Evolutionary conservation across 2,888 invertebrate genomes (phyloP).

Genomic region (Coelopa pilipes): DNA sequence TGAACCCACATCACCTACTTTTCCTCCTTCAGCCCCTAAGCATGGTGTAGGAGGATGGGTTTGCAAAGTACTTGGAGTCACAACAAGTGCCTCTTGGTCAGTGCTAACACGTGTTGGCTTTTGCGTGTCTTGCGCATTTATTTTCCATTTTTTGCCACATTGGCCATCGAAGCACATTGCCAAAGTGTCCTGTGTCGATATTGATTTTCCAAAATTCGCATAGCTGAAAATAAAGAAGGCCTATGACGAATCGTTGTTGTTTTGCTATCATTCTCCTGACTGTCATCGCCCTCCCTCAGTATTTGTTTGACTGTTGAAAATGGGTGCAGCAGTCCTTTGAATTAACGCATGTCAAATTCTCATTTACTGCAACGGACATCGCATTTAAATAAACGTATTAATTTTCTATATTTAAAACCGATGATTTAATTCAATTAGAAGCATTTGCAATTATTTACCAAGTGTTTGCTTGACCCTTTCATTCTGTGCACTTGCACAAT

Average conservation of each 20-base stretch:
- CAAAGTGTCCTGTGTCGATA: neutral
- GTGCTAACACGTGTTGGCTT: neutral
- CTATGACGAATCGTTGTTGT: neutral
- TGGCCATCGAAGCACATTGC: neutral
- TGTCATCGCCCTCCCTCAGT: neutral
- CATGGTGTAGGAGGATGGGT: neutral
- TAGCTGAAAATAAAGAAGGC: neutral
- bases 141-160: neutral
- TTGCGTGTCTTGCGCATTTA: constrained; percentile 32
- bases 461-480: neutral
- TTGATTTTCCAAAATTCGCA: constrained; percentile 16
- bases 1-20: constrained; percentile 22
- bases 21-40: neutral
- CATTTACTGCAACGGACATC: constrained; percentile 13
- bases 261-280: neutral
- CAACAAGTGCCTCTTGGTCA: constrained; percentile 21
- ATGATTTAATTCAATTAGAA: neutral
- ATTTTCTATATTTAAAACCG: neutral
- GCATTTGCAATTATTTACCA: neutral
- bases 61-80: neutral
- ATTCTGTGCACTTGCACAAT: constrained; percentile 10
- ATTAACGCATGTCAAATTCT: constrained; percentile 20
- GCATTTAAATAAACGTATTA: neutral
- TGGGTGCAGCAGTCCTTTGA: neutral
- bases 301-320: neutral